Conservation (phyloP, 2,888 invertebrate species). For the Stenurella melanura region DNA sequence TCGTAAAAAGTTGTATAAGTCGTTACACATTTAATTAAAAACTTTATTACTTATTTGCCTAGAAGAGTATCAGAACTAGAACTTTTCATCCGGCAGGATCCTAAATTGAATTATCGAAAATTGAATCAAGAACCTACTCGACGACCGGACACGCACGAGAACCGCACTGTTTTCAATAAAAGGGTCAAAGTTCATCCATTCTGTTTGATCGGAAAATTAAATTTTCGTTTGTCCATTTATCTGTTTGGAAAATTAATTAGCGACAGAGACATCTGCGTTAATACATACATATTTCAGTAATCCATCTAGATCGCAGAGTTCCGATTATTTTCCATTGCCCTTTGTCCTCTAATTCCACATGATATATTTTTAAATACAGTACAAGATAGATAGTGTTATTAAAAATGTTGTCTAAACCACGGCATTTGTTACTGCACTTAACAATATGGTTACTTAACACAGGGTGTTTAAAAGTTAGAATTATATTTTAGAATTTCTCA, state of each 20-base stretch:
- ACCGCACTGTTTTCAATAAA: slow-evolving; percentile 20
- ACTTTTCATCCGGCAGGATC: not conserved
- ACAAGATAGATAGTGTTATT: no score
- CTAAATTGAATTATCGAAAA: not conserved
- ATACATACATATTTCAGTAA: not conserved
- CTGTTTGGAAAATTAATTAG: slow-evolving; percentile 33
- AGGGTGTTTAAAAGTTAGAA: no score
- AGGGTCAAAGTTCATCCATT: slow-evolving; percentile 32
- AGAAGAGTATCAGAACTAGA: no score
- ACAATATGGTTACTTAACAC: no score
- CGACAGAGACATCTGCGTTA: slow-evolving; percentile 4
- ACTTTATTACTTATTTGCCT: no score
- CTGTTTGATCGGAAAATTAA: slow-evolving; percentile 29
- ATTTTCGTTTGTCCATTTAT: slow-evolving; percentile 14
- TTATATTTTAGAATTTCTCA: no score
- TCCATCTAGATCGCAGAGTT: not conserved
- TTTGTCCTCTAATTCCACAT: not conserved
- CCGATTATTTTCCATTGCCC: not conserved
- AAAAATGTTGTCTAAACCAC: no score
- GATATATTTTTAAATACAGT: not conserved
- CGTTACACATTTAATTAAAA: no score
- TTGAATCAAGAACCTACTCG: slow-evolving; percentile 5
- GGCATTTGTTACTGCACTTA: no score
- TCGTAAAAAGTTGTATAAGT: no score
- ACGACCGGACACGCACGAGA: not conserved